Evolutionary conservation across 2,888 invertebrate genomes (phyloP), one percentile per base, ranked within the genome.

Genomic region (Acanthosepion pharaonis): DNA sequence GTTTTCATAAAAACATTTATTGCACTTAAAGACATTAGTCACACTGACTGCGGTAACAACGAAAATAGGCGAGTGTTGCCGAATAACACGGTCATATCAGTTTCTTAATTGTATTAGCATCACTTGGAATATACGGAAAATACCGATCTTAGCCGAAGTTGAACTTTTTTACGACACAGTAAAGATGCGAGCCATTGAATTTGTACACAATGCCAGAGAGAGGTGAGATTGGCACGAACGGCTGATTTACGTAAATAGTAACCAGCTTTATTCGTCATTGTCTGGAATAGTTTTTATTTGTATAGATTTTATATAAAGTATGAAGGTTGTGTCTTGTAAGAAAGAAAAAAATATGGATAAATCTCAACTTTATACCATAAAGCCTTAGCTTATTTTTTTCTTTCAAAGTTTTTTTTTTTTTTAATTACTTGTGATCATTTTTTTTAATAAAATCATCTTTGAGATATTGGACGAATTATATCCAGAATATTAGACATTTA

Each of bases 111-210:
- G 28, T 28, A 20, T 78, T 9, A 8, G 3, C 15, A 78, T 78
- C 9, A n/a, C 33, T 78, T 78, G n/a, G 9, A 23, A 11, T 33
- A n/a, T 78, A 78, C 78, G 78, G 11, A 78, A 78, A 78, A 3
- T n/a, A 78, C n/a, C 78, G 78, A 78, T 78, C n/a, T 15, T 78
- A 11, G n/a, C n/a, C 78, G 78, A 78, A 78, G 78, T 78, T n/a
- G 78, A 28, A 78, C 78, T n/a, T 15, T 33, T 9, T 78, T 78
- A n/a, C n/a, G 78, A 78, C n/a, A 78, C 11, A 15, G n/a, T 78
- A 78, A 78, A n/a, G 18, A 78, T 78, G 78, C n/a, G 78, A 78
- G 78, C 78, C 78, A 78, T 78, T 78, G 78, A 78, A 78, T n/a
- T 11, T 78, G n/a, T 78, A 78, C 78, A 78, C 33, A 78, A 78